A percentile compares a stretch with the other conserved stretches of the same genome.
phyloP scores from a whole-genome alignment of 2,888 invertebrate species.

The Pogonocherus hispidulus region DNA sequence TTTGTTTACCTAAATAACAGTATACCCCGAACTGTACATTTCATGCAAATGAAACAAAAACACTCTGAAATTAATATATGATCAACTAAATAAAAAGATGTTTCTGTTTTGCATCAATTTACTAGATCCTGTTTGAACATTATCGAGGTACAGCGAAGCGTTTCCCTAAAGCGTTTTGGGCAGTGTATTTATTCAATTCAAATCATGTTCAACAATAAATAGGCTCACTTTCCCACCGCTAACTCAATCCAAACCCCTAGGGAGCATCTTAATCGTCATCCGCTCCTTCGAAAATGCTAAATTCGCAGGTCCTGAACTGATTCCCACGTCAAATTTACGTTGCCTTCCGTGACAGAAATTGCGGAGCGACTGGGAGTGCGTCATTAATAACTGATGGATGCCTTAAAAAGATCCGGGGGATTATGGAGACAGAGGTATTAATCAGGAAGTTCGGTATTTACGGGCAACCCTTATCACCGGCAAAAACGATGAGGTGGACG shows the following conservation, averaged over 20 bases:
- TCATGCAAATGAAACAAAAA: no score
- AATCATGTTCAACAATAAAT: constrained; percentile 1
- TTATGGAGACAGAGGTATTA: constrained; percentile 15
- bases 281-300: constrained; percentile 21
- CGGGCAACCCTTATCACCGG: background rate
- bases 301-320: constrained; percentile 19
- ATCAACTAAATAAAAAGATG: no score
- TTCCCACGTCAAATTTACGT: constrained; percentile 21
- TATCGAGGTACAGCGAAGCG: no score
- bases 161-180: no score
- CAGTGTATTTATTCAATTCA: background rate
- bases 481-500: constrained; percentile 7
- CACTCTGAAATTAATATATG: no score
- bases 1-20: no score
- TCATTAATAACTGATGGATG: constrained; percentile 25
- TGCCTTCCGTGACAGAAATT: constrained; percentile 20
- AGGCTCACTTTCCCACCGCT: background rate
- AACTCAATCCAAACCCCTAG: background rate
- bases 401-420: constrained; percentile 21
- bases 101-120: no score
- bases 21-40: no score
- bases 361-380: constrained; percentile 5
- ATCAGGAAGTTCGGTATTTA: constrained; percentile 11
- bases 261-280: constrained; percentile 6
- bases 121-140: no score